Evolutionary conservation across 2,797 vertebrate species (phyloP).

Genomic region (Peromyscus nudipes): DNA sequence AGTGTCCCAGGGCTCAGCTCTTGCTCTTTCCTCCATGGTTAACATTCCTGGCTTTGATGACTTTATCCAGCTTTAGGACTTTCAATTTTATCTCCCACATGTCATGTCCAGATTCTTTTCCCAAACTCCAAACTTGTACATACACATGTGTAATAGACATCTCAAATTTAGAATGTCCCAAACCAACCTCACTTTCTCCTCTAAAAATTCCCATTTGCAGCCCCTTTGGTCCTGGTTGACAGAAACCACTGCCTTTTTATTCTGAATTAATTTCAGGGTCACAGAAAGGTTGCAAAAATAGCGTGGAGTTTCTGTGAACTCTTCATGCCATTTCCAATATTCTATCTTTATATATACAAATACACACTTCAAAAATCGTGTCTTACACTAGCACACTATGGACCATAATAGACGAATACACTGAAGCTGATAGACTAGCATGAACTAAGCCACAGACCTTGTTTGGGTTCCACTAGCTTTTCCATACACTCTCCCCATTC

Average conservation of each 20-base stretch:
- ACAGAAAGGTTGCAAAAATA: slow-evolving; percentile 29
- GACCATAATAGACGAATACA: background rate
- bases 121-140: background rate
- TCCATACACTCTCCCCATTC: background rate
- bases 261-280: slow-evolving; percentile 40
- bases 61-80: background rate
- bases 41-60: background rate
- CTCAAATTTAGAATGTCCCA: background rate
- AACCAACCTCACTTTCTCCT: background rate
- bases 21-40: background rate
- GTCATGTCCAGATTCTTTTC: background rate
- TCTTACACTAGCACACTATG: background rate
- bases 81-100: background rate
- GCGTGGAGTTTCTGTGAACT: background rate
- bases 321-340: background rate
- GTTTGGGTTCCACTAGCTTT: background rate
- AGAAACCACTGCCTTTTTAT: background rate
- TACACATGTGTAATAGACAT: background rate
- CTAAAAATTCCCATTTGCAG: background rate
- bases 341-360: background rate
- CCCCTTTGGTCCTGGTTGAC: background rate
- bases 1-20: background rate
- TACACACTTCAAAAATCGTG: background rate
- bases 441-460: background rate
- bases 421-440: background rate